Percentiles rank a stretch among this genome's conserved stretches.
Evolutionary conservation across 1,140 invertebrate species (phyloP).

Genomic region (Cylas formicarius): DNA sequence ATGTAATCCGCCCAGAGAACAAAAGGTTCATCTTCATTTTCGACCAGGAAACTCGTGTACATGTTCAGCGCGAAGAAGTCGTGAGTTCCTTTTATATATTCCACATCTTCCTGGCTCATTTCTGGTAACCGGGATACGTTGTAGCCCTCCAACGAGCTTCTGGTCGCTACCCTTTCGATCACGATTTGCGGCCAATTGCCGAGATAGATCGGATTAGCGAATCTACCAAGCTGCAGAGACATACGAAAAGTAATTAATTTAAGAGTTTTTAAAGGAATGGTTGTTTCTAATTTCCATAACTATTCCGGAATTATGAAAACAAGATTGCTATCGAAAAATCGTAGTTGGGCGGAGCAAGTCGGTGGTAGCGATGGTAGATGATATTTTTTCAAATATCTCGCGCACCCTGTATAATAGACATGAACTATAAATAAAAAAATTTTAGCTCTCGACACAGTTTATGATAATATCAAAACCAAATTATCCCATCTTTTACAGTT

Average conservation of each 20-base stretch:
- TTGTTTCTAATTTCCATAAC: too few relatives aligned
- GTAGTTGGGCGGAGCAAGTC: too few relatives aligned
- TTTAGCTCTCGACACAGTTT: too few relatives aligned
- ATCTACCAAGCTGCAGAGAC: slow-evolving; percentile 57
- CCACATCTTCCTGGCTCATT: slow-evolving; percentile 48
- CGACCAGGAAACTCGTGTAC: slow-evolving; percentile 25
- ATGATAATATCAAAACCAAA: too few relatives aligned
- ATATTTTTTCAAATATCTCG: too few relatives aligned
- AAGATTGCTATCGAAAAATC: too few relatives aligned
- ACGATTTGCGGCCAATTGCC: slow-evolving; percentile 56
- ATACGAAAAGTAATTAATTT: slow-evolving; percentile 17
- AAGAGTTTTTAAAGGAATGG: too few relatives aligned
- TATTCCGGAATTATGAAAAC: too few relatives aligned
- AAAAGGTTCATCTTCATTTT: slow-evolving; percentile 2
- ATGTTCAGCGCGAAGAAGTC: slow-evolving; percentile 48
- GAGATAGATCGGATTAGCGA: slow-evolving; percentile 51
- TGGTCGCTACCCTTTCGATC: slow-evolving; percentile 46
- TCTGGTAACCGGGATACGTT: slow-evolving; percentile 49
- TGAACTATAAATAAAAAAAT: too few relatives aligned
- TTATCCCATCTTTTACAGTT: too few relatives aligned
- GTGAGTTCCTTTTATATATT: slow-evolving; percentile 40
- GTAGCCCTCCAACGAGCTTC: slow-evolving; percentile 45
- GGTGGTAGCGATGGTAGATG: too few relatives aligned
- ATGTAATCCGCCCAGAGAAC: neutral
- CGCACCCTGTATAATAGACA: too few relatives aligned